A percentile compares a stretch with the other conserved stretches of the same genome.
Evolutionary conservation across 2,888 invertebrate genomes (phyloP).

Genomic region (Mechanitis messenoides): DNA sequence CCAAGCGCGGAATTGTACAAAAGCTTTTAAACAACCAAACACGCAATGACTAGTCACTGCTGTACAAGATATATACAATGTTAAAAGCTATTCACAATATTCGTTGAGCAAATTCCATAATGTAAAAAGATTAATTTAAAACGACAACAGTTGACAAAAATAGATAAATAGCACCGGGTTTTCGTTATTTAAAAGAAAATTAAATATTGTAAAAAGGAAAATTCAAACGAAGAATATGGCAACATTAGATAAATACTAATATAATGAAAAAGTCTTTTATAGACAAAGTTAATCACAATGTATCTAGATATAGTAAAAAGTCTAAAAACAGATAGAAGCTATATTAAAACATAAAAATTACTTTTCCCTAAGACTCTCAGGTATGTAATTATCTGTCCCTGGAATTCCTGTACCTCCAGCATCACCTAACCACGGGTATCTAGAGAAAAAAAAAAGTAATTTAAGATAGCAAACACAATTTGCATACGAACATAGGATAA

Average conservation of each 20-base stretch:
- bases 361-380: slow-evolving; percentile 78
- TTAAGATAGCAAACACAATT: too few relatives aligned
- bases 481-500: too few relatives aligned
- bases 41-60: slow-evolving; percentile 61
- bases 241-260: neutral
- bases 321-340: slow-evolving; percentile 23
- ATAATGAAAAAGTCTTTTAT: neutral
- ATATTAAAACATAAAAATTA: slow-evolving; percentile 35
- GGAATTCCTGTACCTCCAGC: slow-evolving; percentile 88
- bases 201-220: neutral
- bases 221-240: neutral
- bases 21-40: slow-evolving; percentile 29
- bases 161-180: slow-evolving; percentile 1
- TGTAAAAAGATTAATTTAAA: slow-evolving; percentile 26
- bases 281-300: slow-evolving; percentile 8
- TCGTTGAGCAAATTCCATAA: neutral
- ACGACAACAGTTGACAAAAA: slow-evolving; percentile 23
- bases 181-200: neutral
- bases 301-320: slow-evolving; percentile 8
- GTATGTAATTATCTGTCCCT: slow-evolving; percentile 87
- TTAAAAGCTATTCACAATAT: slow-evolving; percentile 45
- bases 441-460: slow-evolving; percentile 34
- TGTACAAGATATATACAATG: slow-evolving; percentile 35
- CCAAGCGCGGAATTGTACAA: slow-evolving; percentile 32
- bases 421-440: slow-evolving; percentile 92